phyloP scores from a whole-genome alignment of 2,113 vertebrate genomes.

The Scomber colias region DNA sequence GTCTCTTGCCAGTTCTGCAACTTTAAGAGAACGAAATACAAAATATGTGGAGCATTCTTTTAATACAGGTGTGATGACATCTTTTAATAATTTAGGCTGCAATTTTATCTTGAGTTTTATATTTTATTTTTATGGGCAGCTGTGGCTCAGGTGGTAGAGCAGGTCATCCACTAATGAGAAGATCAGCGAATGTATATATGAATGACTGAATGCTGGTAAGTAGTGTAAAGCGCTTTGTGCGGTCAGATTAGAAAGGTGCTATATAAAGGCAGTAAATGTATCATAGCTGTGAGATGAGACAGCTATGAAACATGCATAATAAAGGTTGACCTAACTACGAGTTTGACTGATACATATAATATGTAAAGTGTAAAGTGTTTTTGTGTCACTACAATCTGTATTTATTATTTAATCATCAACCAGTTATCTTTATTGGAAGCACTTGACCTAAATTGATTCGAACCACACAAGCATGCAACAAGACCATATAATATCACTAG shows the following conservation, averaged over 20 bases:
- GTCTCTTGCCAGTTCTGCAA: neutral
- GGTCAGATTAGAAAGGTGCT: no score
- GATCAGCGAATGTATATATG: no score
- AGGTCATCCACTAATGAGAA: no score
- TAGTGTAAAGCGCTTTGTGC: no score
- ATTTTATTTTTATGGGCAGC: no score
- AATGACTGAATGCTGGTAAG: no score
- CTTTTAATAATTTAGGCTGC: slow-evolving; percentile 11
- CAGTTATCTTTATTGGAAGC: no score
- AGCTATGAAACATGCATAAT: neutral
- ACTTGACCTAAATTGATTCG: neutral
- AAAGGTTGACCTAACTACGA: neutral
- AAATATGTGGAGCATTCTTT: neutral
- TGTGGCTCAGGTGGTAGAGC: no score
- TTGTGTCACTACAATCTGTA: neutral
- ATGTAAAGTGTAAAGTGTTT: no score
- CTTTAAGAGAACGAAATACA: neutral
- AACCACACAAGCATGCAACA: neutral
- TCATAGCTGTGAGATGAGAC: neutral
- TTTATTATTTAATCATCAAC: neutral
- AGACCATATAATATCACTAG: no score
- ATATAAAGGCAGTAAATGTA: no score
- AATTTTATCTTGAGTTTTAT: neutral
- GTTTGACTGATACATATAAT: neutral
- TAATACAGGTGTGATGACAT: neutral